Evolutionary conservation across 2,113 vertebrate species (phyloP).

Genomic region (Cochlearius cochlearius): DNA sequence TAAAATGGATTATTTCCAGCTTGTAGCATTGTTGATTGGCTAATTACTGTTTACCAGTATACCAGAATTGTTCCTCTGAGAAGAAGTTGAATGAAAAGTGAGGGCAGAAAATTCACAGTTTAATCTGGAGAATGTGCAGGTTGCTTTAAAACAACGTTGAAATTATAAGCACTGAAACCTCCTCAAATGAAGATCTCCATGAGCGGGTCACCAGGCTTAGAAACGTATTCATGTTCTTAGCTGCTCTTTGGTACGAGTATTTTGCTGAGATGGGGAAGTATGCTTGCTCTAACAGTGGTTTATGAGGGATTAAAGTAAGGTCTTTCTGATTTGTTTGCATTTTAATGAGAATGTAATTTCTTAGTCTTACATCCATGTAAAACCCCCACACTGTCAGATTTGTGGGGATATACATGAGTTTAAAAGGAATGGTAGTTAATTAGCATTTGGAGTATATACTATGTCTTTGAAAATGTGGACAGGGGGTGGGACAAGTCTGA

Average conservation of each 20-base stretch:
- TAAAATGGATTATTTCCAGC: slow-evolving; percentile 1
- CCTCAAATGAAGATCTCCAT: not conserved
- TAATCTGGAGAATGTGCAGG: not conserved
- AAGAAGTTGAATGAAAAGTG: not conserved
- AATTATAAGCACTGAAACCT: not conserved
- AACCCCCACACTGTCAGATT: slow-evolving; percentile 24
- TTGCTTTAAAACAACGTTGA: not conserved
- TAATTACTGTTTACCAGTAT: slow-evolving; percentile 1
- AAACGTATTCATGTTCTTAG: not conserved
- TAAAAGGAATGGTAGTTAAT: slow-evolving; percentile 29
- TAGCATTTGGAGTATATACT: slow-evolving; percentile 35
- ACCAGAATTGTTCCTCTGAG: not conserved
- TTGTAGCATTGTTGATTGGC: not conserved
- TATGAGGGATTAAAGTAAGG: slow-evolving; percentile 2
- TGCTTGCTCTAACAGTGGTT: not conserved
- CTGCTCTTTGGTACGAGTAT: not conserved
- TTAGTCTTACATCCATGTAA: not conserved
- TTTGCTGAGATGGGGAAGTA: not conserved
- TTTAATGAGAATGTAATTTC: slow-evolving; percentile 37
- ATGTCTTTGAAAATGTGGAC: not conserved
- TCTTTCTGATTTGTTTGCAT: slow-evolving; percentile 31
- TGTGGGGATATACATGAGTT: slow-evolving; percentile 20
- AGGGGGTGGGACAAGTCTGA: slow-evolving; percentile 22
- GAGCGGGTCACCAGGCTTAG: not conserved
- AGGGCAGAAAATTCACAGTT: not conserved